These are phyloP conservation scores for Furnarius figulus DNA, from an alignment of 2,113 vertebrate species.

Conservation along the genomic window DNA sequence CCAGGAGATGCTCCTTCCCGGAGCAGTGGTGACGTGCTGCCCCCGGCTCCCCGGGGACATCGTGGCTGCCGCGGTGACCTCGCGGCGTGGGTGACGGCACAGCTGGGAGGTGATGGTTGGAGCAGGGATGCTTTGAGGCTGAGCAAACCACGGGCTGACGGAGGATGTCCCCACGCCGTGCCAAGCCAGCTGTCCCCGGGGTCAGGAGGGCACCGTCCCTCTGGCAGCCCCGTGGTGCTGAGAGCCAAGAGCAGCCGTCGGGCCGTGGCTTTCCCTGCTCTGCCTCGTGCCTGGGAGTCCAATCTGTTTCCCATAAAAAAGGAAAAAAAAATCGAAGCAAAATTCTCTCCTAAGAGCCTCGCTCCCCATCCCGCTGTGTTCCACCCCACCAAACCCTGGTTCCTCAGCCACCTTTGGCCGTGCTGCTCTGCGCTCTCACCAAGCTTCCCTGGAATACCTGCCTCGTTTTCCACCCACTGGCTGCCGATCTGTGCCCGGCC, in stretches of 20 bases:
- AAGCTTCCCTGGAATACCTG: neutral
- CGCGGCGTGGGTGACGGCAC: accelerated
- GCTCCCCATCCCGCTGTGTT: neutral
- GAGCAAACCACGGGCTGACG: neutral
- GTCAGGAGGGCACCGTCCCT: neutral
- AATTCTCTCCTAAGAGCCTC: neutral
- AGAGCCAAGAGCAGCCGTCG: neutral
- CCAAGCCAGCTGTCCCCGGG: neutral
- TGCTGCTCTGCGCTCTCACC: neutral
- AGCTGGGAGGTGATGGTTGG: neutral
- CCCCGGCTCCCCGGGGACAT: neutral
- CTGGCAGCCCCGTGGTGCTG: accelerated
- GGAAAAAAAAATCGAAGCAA: neutral
- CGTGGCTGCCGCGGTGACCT: neutral
- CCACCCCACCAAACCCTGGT: neutral
- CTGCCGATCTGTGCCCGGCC: neutral
- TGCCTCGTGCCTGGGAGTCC: neutral
- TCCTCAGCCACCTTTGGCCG: neutral
- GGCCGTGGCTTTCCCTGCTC: neutral
- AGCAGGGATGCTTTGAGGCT: neutral
- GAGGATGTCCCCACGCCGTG: neutral
- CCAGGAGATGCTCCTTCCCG: neutral
- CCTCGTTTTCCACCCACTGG: neutral
- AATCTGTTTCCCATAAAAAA: neutral
- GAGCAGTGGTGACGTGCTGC: accelerated